Base-by-base conservation (phyloP, 1,140 invertebrate genomes). In the Lasioglossum albipes region DNA sequence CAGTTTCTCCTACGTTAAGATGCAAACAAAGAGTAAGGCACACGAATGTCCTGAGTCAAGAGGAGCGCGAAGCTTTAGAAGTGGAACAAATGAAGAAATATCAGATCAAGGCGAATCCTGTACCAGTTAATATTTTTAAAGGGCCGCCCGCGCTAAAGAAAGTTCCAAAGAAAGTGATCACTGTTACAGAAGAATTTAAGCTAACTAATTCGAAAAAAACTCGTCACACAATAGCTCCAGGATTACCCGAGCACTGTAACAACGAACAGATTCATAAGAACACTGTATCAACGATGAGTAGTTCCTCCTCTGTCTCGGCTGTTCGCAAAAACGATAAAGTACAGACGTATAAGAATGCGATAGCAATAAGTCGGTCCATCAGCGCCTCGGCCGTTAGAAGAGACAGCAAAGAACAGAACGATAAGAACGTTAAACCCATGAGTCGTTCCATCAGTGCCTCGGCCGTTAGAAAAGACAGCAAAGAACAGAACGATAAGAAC, bases 1-100 rank as follows among this genome's bases (percentile, higher is more conserved):
- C 94, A 4, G 78, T 90, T 5, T 94, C 94, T 6, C 94, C 94
- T 9, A 89, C 89, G 4, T 84, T 94, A 7, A 83, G 79, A 59
- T 93, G 92, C 0, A 94, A 94, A 68, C 83, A 67, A 6, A 90
- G 94, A 67, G 54, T 68, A 0, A 85, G 93, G 16, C 71, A 85
- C 7, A 76, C 86, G 2, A 84, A 61, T 1, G 83, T 88, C 12
- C 27, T 91, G 9, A 93, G 89, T 54, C 84, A 84, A 7, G 89
- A 91, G 18, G 89, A 94, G 74, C 78, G 84, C 22, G 93, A 94
- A 67, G 71, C 84, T 64, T 7, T 84, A 27, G 89, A 94, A 74
- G 18, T 91, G 0, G 87, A 93, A 49, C 89, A 93, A 76, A 84
- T 90, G 41, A 89, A 89, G 67, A 90, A 92, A 31, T 82, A 89